These are phyloP conservation scores for Numida meleagris DNA, from an alignment of 2,113 vertebrate species.

Conservation along the genomic window DNA sequence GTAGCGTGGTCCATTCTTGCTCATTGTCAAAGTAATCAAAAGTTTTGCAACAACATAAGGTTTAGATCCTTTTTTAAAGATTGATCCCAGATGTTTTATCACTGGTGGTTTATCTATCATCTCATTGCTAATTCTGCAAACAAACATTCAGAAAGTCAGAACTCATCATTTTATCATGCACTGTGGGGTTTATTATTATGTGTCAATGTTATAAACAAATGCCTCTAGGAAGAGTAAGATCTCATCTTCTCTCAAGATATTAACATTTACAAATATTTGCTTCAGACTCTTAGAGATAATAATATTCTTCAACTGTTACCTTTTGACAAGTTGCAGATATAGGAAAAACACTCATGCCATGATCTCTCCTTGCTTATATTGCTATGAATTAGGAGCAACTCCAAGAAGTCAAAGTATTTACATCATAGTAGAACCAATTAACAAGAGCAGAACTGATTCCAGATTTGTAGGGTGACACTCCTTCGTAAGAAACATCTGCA, in stretches of 20 bases:
- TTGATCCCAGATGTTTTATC: neutral
- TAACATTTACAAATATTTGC: constrained; percentile 57
- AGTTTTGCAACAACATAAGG: neutral
- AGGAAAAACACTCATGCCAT: neutral
- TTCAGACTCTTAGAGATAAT: constrained; percentile 10
- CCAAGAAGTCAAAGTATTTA: neutral
- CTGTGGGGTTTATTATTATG: neutral
- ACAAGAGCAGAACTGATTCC: neutral
- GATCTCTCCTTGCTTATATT: neutral
- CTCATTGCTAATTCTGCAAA: neutral
- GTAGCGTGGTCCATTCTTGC: neutral
- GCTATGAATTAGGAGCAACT: neutral
- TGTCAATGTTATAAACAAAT: constrained; percentile 34
- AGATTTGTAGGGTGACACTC: neutral
- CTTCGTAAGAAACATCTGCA: neutral
- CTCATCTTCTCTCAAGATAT: constrained; percentile 25
- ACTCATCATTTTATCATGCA: constrained; percentile 34
- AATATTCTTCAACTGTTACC: constrained; percentile 16
- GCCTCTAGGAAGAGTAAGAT: constrained; percentile 25
- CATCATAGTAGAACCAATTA: neutral
- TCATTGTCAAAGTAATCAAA: neutral
- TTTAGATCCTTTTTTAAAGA: neutral
- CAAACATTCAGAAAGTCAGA: neutral
- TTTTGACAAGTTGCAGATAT: neutral
- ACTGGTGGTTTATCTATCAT: neutral